Evolutionary conservation across 2,888 invertebrate genomes (phyloP).

Genomic region (Malthinus flaveolus): DNA sequence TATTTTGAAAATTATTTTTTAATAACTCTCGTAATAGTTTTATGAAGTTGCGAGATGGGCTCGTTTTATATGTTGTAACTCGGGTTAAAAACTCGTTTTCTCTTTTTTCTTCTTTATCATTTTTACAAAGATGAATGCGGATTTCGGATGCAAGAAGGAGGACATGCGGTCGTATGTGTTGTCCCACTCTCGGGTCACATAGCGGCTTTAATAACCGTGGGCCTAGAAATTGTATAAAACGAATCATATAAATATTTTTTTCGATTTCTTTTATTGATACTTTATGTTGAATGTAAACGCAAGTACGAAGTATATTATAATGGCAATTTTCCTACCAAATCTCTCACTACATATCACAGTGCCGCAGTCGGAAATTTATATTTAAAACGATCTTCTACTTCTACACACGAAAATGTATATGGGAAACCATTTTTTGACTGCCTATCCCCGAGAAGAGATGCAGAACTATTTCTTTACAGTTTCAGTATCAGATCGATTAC

Average conservation of each 20-base stretch:
- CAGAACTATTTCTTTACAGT: too few relatives aligned
- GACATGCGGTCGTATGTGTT: constrained; percentile 22
- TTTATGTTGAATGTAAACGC: too few relatives aligned
- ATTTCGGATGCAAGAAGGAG: constrained; percentile 31
- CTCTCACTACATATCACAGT: too few relatives aligned
- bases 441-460: too few relatives aligned
- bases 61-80: constrained; percentile 10
- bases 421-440: too few relatives aligned
- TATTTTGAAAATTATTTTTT: constrained; percentile 22
- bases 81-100: background rate
- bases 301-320: too few relatives aligned
- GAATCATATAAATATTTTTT: constrained; percentile 2
- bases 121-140: constrained; percentile 8
- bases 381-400: too few relatives aligned
- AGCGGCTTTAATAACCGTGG: constrained; percentile 32
- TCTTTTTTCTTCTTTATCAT: constrained; percentile 9
- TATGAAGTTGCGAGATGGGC: constrained; percentile 20
- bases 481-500: too few relatives aligned
- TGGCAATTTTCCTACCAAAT: too few relatives aligned
- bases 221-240: constrained; percentile 24
- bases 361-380: too few relatives aligned
- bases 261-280: too few relatives aligned
- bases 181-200: constrained; percentile 35
- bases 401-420: too few relatives aligned
- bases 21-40: constrained; percentile 22